phyloP scores from a whole-genome alignment of 2,113 vertebrate species.

The Laterallus jamaicensis region DNA sequence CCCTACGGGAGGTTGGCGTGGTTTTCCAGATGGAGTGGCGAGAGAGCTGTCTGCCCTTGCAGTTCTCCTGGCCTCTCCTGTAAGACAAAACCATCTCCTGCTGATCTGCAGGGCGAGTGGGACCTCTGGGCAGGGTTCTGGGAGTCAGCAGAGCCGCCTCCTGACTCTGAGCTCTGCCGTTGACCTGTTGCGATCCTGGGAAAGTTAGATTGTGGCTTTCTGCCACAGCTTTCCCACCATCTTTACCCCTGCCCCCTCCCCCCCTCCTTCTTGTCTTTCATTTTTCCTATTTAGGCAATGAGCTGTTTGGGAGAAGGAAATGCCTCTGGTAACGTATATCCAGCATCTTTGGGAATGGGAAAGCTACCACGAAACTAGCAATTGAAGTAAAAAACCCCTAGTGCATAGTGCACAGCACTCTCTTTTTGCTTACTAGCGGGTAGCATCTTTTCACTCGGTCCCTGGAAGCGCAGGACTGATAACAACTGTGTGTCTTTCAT shows the following conservation, averaged over 20 bases:
- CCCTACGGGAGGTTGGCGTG: no score
- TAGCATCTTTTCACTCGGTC: neutral
- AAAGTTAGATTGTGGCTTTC: neutral
- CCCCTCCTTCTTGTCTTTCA: neutral
- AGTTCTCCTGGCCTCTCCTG: neutral
- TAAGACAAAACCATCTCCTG: neutral
- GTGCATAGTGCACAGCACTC: neutral
- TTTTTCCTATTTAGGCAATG: conserved; percentile 45
- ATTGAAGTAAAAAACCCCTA: neutral
- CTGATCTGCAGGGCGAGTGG: accelerated
- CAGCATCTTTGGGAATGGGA: neutral
- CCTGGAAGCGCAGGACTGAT: neutral
- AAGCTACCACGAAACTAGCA: neutral
- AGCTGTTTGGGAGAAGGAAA: conserved; percentile 24
- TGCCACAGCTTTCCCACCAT: neutral
- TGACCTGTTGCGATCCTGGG: conserved; percentile 9
- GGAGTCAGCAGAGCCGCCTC: neutral
- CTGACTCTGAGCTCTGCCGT: neutral
- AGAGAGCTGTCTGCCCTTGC: no score
- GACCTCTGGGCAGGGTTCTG: neutral
- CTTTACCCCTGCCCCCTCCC: no score
- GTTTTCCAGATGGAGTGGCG: no score
- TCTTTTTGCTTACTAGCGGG: neutral
- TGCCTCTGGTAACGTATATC: conserved; percentile 16
- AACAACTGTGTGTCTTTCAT: neutral